A percentile compares a stretch with the other conserved stretches of the same genome.
These are phyloP conservation scores for Cloeon dipterum DNA, from an alignment of 2,888 invertebrate genomes.

Conservation along the genomic window DNA sequence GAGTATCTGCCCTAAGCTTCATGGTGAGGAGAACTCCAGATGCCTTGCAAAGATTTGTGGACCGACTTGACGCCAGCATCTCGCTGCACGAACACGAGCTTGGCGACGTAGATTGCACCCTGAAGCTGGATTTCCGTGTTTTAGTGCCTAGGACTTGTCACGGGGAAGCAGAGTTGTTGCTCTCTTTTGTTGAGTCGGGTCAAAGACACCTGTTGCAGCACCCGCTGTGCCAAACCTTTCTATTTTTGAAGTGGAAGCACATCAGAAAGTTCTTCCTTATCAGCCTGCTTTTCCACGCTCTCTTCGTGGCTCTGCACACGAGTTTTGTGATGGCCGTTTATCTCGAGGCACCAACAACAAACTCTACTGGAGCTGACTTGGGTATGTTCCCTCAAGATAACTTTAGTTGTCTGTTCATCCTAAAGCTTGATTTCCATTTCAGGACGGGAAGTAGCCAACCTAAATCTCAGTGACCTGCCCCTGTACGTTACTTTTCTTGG, in stretches of 20 bases:
- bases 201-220: constrained; percentile 58
- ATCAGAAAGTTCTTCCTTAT: constrained; percentile 63
- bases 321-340: constrained; percentile 40
- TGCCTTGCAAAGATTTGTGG: constrained; percentile 43
- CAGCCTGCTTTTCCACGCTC: constrained; percentile 50
- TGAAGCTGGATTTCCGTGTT: constrained; percentile 36
- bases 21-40: constrained; percentile 68
- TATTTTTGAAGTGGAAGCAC: constrained; percentile 60
- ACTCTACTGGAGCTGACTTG: no score
- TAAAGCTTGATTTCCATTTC: no score
- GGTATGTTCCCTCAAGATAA: no score
- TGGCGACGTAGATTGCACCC: constrained; percentile 66
- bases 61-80: constrained; percentile 50
- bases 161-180: constrained; percentile 43
- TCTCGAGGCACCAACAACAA: background rate
- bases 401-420: no score
- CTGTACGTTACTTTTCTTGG: constrained; percentile 16
- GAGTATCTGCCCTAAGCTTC: constrained; percentile 55
- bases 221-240: constrained; percentile 63
- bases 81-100: constrained; percentile 63
- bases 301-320: constrained; percentile 53
- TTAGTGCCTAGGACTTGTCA: constrained; percentile 22
- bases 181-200: constrained; percentile 56
- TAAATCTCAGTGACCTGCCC: constrained; percentile 10
- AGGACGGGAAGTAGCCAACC: background rate